phyloP scores from a whole-genome alignment of 2,888 invertebrate genomes.

The Mimumesa dahlbomi region DNA sequence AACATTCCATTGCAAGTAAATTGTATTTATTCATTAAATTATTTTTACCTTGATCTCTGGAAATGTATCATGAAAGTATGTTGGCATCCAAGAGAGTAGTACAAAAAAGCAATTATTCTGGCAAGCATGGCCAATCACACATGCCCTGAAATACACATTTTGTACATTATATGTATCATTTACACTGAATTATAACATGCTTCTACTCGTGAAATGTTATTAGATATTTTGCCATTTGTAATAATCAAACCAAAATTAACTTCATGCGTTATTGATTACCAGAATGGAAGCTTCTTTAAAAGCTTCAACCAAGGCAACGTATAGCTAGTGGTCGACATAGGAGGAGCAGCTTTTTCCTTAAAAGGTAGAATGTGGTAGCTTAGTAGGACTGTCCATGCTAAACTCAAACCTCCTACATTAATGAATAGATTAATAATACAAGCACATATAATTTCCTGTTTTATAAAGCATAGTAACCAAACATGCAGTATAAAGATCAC shows the following conservation, averaged over 20 bases:
- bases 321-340: conserved; percentile 65
- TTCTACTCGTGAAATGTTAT: no score
- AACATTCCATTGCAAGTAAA: background rate
- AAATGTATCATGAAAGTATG: conserved; percentile 87
- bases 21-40: conserved; percentile 10
- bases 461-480: conserved; percentile 11
- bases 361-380: conserved; percentile 82
- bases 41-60: conserved; percentile 82
- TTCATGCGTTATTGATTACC: conserved; percentile 79
- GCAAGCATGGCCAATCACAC: conserved; percentile 86
- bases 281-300: conserved; percentile 83
- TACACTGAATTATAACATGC: background rate
- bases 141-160: conserved; percentile 81
- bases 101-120: conserved; percentile 88
- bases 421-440: conserved; percentile 37
- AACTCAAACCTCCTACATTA: conserved; percentile 81
- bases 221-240: no score
- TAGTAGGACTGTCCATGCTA: conserved; percentile 83
- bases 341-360: conserved; percentile 59
- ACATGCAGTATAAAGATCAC: background rate
- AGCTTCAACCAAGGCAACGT: conserved; percentile 83
- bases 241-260: conserved; percentile 19
- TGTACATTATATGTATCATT: background rate
- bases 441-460: background rate
- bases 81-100: conserved; percentile 87